Evolutionary conservation across 2,113 vertebrate genomes (phyloP).

Genomic region (Calidris pygmaea): DNA sequence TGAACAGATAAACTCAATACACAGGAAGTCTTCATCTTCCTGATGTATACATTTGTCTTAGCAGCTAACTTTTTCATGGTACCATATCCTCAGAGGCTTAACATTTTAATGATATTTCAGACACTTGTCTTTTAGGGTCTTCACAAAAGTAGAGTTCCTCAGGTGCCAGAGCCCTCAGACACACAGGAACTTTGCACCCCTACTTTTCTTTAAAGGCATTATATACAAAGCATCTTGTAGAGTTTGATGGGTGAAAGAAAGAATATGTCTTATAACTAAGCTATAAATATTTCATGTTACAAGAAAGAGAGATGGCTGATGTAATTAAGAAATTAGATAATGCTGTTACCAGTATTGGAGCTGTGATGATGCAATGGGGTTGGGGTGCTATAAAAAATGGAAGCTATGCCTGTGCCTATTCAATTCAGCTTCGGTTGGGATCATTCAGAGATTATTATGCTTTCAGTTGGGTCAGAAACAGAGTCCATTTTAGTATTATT

Average conservation of each 20-base stretch:
- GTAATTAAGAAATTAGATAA: slow-evolving; percentile 6
- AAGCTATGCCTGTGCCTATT: neutral
- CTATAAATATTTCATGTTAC: neutral
- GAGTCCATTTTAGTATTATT: neutral
- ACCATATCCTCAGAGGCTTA: neutral
- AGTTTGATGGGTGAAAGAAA: neutral
- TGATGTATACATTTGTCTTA: neutral
- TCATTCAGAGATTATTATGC: neutral
- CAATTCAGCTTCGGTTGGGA: neutral
- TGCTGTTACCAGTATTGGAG: neutral
- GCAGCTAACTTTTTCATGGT: neutral
- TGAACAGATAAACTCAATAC: neutral
- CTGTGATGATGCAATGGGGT: neutral
- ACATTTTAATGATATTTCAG: neutral
- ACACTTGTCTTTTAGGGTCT: neutral
- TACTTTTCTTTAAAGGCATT: neutral
- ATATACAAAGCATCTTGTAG: neutral
- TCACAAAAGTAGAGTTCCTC: neutral
- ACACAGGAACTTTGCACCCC: neutral
- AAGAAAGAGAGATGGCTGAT: neutral
- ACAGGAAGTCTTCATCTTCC: neutral
- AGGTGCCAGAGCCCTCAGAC: neutral
- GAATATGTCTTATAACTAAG: neutral
- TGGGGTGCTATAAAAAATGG: neutral
- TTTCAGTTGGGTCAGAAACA: neutral